A percentile compares a stretch with the other conserved stretches of the same genome.
These are phyloP conservation scores for Hydrozoanthus gracilis DNA, from an alignment of 92 coral and sea anemone species.

Conservation along the genomic window DNA sequence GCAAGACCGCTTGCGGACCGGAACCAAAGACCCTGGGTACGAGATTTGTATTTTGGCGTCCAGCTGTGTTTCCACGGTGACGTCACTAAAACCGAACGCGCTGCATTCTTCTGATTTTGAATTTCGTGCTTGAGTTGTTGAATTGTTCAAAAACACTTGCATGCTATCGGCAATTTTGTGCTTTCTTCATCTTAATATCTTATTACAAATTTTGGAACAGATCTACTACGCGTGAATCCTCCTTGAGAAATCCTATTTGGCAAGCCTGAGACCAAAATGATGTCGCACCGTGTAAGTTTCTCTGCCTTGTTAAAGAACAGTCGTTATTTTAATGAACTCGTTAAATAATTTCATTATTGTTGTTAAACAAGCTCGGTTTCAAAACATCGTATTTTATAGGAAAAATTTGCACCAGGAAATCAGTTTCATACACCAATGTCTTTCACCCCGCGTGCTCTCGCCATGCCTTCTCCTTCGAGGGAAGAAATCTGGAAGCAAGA, in stretches of 20 bases:
- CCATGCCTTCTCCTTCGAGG: constrained; percentile 94
- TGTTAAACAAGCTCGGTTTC: neutral
- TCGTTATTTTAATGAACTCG: neutral
- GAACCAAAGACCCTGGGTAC: neutral
- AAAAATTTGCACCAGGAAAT: constrained; percentile 8
- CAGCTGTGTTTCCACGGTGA: constrained; percentile 65
- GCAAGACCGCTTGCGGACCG: neutral
- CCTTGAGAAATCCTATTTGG: neutral
- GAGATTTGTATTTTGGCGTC: neutral
- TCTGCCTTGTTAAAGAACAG: neutral
- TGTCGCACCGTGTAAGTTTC: constrained; percentile 42
- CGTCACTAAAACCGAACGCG: constrained; percentile 59
- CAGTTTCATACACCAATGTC: constrained; percentile 91
- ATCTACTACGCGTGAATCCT: neutral
- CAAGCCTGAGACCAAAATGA: neutral
- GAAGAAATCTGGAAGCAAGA: constrained; percentile 87
- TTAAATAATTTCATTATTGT: neutral
- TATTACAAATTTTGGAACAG: neutral
- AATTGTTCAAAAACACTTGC: constrained; percentile 13
- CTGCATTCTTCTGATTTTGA: constrained; percentile 52
- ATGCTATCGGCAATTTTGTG: neutral
- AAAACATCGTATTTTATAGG: constrained; percentile 35
- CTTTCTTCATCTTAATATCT: neutral
- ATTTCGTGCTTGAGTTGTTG: constrained; percentile 43
- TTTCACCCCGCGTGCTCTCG: constrained; percentile 75